Evolutionary conservation across 2,888 invertebrate genomes (phyloP), one percentile per base, ranked within the genome.

Genomic region (Schizotus pectinicornis): DNA sequence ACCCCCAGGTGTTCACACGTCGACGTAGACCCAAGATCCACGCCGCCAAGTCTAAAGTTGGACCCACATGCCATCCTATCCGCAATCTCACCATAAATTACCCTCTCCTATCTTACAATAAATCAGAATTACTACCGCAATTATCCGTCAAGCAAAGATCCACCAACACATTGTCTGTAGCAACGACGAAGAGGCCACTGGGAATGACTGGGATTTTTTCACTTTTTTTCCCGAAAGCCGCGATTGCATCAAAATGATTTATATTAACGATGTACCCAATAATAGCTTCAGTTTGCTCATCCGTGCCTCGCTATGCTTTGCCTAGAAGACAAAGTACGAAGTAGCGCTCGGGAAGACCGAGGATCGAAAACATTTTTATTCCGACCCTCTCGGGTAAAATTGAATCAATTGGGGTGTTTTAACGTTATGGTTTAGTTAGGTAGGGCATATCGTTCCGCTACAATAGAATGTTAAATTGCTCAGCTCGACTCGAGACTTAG

Each of bases 201-300:
- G 8, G 43, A 14, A 43, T 43, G 13, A 43, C 30, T 14, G 11
- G 42, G 13, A 41, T 13, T 43, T 43, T 22, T 43, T 22, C 39
- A n/a, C 38, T 9, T 41, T 51, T 12, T 31, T 11, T 35, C 6
- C n/a, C 33, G 13, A 39, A 51, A 12, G 34, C 12, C 51, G 42
- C 41, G 38, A 38, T 55, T 76, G 75, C 72, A 74, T 74, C 72
- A 74, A 74, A 72, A 77, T 77, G 77, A 77, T 78, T 77, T 77
- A 78, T 77, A 71, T 74, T 74, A 73, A 74, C 74, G 75, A 75
- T 73, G 73, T 74, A 74, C 72, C 75, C 77, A 74, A 77, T 78
- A 78, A 78, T 78, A 77, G 77, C 74, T 77, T 77, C 78, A 75
- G 74, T 74, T 74, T 77, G 77, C 76, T 77, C 77, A 77, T 78